Percentiles rank a stretch among this genome's conserved stretches.
phyloP scores from a whole-genome alignment of 1,140 invertebrate species.

The Mercenaria mercenaria region DNA sequence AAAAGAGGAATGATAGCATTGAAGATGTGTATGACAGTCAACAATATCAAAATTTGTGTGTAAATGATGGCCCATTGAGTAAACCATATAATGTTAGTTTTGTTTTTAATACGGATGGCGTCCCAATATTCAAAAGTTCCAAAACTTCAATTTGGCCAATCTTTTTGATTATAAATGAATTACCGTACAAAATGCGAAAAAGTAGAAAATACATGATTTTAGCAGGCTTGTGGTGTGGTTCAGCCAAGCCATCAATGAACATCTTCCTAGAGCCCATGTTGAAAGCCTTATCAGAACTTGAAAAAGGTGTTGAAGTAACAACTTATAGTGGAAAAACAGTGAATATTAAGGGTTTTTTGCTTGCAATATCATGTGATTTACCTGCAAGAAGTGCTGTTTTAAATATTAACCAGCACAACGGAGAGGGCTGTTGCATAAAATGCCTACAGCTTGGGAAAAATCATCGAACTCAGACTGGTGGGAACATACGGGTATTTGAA shows the following conservation, averaged over 20 bases:
- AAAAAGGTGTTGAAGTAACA: slow-evolving; percentile 13
- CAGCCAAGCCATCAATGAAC: slow-evolving; percentile 23
- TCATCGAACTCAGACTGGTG: background rate
- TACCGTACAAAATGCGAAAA: slow-evolving; percentile 24
- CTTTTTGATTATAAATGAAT: slow-evolving; percentile 60
- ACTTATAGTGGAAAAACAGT: background rate
- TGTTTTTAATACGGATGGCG: slow-evolving; percentile 20
- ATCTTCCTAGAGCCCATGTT: slow-evolving; percentile 49
- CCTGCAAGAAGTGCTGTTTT: slow-evolving; percentile 25
- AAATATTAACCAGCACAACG: slow-evolving; percentile 37
- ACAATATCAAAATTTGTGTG: no score
- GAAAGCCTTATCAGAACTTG: slow-evolving; percentile 4
- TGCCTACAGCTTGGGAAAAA: background rate
- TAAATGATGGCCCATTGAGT: no score
- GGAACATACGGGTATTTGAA: background rate
- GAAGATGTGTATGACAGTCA: no score
- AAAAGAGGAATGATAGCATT: no score
- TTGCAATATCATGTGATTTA: slow-evolving; percentile 41
- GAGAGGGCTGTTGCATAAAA: slow-evolving; percentile 12
- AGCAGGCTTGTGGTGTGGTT: slow-evolving; percentile 35
- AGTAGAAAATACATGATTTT: slow-evolving; percentile 50
- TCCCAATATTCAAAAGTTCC: slow-evolving; percentile 26
- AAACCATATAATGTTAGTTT: no score
- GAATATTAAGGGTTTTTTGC: slow-evolving; percentile 1
- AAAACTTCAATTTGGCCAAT: slow-evolving; percentile 44